These are phyloP conservation scores for Macquaria ambigua DNA, from an alignment of 2,113 vertebrate genomes.

Conservation along the genomic window DNA sequence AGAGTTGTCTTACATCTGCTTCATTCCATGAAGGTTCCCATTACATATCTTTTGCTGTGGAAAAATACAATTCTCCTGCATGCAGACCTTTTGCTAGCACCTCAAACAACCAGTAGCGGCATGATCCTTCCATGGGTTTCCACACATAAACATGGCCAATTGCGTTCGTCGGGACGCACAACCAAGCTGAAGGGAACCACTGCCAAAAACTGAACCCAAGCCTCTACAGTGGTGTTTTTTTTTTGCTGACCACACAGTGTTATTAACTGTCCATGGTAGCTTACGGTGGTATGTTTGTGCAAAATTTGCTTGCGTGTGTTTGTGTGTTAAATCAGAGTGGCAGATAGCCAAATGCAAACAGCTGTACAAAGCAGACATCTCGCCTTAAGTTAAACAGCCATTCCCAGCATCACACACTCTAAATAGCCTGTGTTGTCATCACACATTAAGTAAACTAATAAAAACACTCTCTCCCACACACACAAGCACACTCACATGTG, in stretches of 20 bases:
- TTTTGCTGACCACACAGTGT: neutral
- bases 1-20: too few species aligned
- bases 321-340: conserved; percentile 35
- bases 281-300: conserved; percentile 14
- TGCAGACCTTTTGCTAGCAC: neutral
- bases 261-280: conserved; percentile 16
- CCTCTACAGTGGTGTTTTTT: neutral
- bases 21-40: neutral
- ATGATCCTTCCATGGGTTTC: neutral
- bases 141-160: neutral
- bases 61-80: neutral
- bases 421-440: conserved; percentile 44
- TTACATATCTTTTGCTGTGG: neutral
- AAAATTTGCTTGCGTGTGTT: conserved; percentile 28
- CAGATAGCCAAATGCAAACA: conserved; percentile 53
- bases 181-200: neutral
- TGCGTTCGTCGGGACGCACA: neutral
- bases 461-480: conserved; percentile 14
- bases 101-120: neutral
- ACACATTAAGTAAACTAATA: conserved; percentile 22
- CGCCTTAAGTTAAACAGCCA: conserved; percentile 28
- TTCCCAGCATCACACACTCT: conserved; percentile 39
- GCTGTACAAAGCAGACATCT: conserved; percentile 53
- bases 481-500: neutral
- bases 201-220: neutral